phyloP scores from a whole-genome alignment of 2,113 vertebrate genomes.

The Crotalus tigris region DNA sequence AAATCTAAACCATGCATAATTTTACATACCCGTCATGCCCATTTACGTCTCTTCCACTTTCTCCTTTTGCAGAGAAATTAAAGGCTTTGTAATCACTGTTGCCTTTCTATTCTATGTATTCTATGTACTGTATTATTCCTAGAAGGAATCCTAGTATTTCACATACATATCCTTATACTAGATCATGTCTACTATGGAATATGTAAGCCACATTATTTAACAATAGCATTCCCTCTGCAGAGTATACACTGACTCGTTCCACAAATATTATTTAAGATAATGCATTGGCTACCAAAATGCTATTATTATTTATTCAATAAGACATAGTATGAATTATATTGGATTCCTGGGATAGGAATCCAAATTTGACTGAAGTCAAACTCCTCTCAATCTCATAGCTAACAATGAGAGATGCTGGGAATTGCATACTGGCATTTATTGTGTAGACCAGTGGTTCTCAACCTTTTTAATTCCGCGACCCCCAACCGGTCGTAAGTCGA shows the following conservation, averaged over 20 bases:
- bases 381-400: neutral
- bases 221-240: neutral
- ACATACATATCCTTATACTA: neutral
- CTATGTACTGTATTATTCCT: neutral
- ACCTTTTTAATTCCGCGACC: too few relatives aligned
- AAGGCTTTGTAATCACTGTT: neutral
- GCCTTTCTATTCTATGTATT: neutral
- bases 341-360: neutral
- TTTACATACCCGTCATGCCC: neutral
- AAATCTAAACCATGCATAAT: neutral
- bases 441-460: neutral
- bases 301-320: neutral
- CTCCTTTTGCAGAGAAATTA: neutral
- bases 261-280: neutral
- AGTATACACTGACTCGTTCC: too few relatives aligned
- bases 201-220: neutral
- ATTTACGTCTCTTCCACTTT: neutral
- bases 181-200: neutral
- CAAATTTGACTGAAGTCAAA: neutral
- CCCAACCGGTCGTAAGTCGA: too few relatives aligned
- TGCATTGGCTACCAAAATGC: neutral
- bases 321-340: neutral
- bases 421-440: neutral
- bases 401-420: neutral
- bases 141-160: neutral